Evolutionary conservation across 2,113 vertebrate genomes (phyloP).

Genomic region (Ceuthmochares aereus): DNA sequence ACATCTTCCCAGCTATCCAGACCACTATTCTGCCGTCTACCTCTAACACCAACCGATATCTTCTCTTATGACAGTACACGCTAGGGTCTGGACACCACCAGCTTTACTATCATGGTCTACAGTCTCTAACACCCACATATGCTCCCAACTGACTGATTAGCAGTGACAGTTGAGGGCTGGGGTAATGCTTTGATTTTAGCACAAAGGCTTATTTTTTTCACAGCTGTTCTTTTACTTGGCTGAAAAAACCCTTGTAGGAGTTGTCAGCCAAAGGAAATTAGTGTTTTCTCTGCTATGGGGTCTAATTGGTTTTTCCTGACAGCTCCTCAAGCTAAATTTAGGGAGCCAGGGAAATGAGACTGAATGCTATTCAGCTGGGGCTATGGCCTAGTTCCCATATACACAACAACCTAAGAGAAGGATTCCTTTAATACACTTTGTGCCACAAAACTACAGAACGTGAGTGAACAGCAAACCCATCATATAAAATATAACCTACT

Average conservation of each 20-base stretch:
- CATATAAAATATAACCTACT: not conserved
- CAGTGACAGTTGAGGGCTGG: not conserved
- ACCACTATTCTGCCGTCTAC: fast-evolving
- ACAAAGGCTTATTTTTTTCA: not conserved
- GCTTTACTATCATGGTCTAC: not conserved
- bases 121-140: not conserved
- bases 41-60: not conserved
- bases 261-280: slow-evolving; percentile 50
- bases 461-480: not conserved
- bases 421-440: not conserved
- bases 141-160: not conserved
- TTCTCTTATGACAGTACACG: not conserved
- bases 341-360: slow-evolving; percentile 24
- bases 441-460: not conserved
- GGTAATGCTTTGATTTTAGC: not conserved
- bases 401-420: not conserved
- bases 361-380: not conserved
- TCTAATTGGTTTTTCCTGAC: slow-evolving; percentile 51
- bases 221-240: not conserved
- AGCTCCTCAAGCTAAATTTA: slow-evolving; percentile 57
- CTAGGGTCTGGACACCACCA: not conserved
- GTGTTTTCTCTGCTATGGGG: slow-evolving; percentile 39
- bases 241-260: not conserved
- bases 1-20: not conserved
- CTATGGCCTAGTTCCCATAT: not conserved